Percentiles rank a stretch among this genome's conserved stretches.
phyloP scores from a whole-genome alignment of 2,888 invertebrate genomes.

The Linnaemya vulpina region DNA sequence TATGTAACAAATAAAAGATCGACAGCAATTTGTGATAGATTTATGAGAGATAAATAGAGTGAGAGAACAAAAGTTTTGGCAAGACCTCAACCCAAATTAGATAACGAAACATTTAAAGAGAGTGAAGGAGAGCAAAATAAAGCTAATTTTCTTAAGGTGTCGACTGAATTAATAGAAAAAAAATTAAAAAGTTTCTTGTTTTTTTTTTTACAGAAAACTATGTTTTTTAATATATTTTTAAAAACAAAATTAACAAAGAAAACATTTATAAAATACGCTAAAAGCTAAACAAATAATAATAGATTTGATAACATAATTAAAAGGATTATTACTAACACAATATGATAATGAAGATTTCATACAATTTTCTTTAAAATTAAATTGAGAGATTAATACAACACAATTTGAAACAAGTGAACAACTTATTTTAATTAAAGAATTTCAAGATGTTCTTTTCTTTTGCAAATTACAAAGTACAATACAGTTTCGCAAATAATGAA shows the following conservation, averaged over 20 bases:
- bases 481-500: constrained; percentile 20
- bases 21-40: constrained; percentile 4
- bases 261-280: constrained; percentile 69
- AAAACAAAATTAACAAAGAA: constrained; percentile 71
- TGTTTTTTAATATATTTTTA: constrained; percentile 69
- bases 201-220: constrained; percentile 71
- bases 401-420: constrained; percentile 54
- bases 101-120: constrained; percentile 31
- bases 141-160: constrained; percentile 52
- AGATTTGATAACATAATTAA: constrained; percentile 68
- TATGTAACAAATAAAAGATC: background rate
- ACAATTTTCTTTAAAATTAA: constrained; percentile 49
- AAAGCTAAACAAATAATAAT: constrained; percentile 69
- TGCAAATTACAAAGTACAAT: constrained; percentile 56
- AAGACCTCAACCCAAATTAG: constrained; percentile 63
- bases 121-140: constrained; percentile 46
- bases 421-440: constrained; percentile 28
- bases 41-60: constrained; percentile 23
- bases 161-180: constrained; percentile 61
- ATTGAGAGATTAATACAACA: constrained; percentile 63
- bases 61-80: constrained; percentile 37
- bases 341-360: constrained; percentile 42
- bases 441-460: background rate
- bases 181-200: constrained; percentile 69
- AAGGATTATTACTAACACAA: constrained; percentile 59